Conservation (phyloP, 2,888 invertebrate genomes). For the Drosophila sordidula region DNA sequence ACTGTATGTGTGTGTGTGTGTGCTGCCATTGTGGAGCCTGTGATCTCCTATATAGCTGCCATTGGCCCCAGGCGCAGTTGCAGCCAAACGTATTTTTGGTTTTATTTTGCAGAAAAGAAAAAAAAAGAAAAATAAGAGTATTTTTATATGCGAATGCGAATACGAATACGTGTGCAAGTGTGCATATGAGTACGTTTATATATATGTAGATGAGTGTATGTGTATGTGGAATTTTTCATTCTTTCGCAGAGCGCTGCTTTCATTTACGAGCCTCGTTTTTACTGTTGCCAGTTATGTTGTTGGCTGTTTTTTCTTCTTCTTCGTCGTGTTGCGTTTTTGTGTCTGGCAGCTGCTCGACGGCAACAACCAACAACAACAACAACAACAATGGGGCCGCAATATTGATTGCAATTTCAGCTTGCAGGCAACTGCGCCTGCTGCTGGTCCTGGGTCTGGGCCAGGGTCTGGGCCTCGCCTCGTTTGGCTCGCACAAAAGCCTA, state of each 20-base stretch:
- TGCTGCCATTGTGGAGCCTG: slow-evolving; percentile 28
- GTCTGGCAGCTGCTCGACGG: slow-evolving; percentile 76
- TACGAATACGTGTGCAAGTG: slow-evolving; percentile 11
- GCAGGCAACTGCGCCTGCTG: slow-evolving; percentile 52
- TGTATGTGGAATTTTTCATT: slow-evolving; percentile 53
- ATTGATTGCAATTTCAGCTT: slow-evolving; percentile 81
- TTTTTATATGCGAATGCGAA: slow-evolving; percentile 17
- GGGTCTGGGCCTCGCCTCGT: slow-evolving; percentile 62
- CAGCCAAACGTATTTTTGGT: slow-evolving; percentile 27
- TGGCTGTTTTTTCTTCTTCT: slow-evolving; percentile 17
- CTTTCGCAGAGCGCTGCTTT: slow-evolving; percentile 46
- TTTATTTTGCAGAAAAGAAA: slow-evolving; percentile 31
- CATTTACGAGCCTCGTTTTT: slow-evolving; percentile 77
- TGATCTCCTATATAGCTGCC: neutral
- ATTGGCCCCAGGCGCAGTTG: slow-evolving; percentile 19
- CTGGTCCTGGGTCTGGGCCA: slow-evolving; percentile 30
- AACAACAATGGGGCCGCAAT: slow-evolving; percentile 63
- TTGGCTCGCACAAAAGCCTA: slow-evolving; percentile 79
- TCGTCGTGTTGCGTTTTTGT: slow-evolving; percentile 58
- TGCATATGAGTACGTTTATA: slow-evolving; percentile 9
- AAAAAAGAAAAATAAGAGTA: neutral
- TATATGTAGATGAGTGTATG: neutral
- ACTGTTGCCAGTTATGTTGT: slow-evolving; percentile 66
- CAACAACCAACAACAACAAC: slow-evolving; percentile 42
- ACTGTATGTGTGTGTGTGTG: slow-evolving; percentile 10